Evolutionary conservation across 2,797 vertebrate genomes (phyloP).

Genomic region (Glyptemys insculpta): DNA sequence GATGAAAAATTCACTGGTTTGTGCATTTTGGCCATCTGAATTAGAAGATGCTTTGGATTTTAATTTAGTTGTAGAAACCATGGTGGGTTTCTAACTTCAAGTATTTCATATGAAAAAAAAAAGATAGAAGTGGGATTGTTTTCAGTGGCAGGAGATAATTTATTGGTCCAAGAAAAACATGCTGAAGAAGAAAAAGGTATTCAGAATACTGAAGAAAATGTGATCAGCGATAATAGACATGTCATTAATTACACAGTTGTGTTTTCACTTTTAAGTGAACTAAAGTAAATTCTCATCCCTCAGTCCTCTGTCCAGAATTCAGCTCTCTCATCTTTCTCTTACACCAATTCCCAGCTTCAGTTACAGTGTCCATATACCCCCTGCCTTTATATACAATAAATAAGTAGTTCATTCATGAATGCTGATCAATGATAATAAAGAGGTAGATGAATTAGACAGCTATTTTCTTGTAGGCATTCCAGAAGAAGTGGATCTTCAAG

Average conservation of each 20-base stretch:
- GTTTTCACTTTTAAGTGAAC: background rate
- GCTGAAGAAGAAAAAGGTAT: background rate
- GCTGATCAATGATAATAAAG: background rate
- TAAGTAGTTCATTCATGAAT: background rate
- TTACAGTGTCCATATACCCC: background rate
- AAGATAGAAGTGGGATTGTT: background rate
- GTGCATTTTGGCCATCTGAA: background rate
- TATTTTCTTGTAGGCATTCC: background rate
- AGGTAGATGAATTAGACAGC: background rate
- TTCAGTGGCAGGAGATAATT: background rate
- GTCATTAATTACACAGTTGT: background rate
- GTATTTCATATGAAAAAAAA: background rate
- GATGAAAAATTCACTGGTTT: background rate
- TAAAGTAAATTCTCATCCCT: background rate
- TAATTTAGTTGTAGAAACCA: background rate
- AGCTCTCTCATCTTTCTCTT: background rate
- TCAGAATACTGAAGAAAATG: background rate
- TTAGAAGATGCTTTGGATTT: background rate
- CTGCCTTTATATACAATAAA: background rate
- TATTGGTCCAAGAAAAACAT: background rate
- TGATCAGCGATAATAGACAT: background rate
- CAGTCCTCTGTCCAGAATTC: background rate
- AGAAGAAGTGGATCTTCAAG: background rate
- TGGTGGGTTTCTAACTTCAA: background rate
- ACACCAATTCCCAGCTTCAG: background rate